Base-by-base conservation (phyloP, 2,888 invertebrate genomes). In the Stenodera caucasica region DNA sequence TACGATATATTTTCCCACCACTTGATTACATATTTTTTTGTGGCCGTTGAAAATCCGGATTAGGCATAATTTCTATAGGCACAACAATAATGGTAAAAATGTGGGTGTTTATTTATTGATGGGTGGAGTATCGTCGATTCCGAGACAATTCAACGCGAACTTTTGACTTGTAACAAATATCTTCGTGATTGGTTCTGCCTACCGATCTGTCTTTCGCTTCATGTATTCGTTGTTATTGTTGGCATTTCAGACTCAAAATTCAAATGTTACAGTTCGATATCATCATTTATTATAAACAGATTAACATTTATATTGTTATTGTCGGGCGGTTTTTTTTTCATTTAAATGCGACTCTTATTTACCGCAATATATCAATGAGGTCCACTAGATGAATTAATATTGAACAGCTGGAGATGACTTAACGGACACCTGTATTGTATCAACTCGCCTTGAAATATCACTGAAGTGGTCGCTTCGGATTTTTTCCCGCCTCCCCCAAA, bases 161-260 rank as follows among this genome's bases (percentile, higher is more conserved):
- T 63, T 55, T 61, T 50, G 57, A 61, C 53, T 64, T 65, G 60
- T 64, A 63, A 45, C 45, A 45, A 45, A 65, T 60, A 51, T 49
- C 50, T 29, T 37, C 55, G 61, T 58, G 55, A 57, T 57, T 53
- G 55, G 65, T 57, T 63, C 61, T 57, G 63, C 61, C 63, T 58
- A 63, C 63, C 52, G 30, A 52, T 59, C 58, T 58, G 57, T 49
- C 49, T 11, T 56, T 35, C 4, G 1, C 6, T 35, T n/a, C 35
- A 14, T 6, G 1, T 35, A 7, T 35, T 35, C 14, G 9, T 18
- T 35, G 14, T 35, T 37, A 8, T 37, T 37, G 37, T 15, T 37
- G 37, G 14, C 8, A 15, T 37, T 37, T 37, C 2, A 2, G 0
- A n/a, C 7, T 6, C 12, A 21, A 23, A 23, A 45, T 45, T 21